Evolutionary conservation across 1,140 invertebrate genomes (phyloP), one percentile per base, ranked within the genome.

Genomic region (Pissodes strobi): DNA sequence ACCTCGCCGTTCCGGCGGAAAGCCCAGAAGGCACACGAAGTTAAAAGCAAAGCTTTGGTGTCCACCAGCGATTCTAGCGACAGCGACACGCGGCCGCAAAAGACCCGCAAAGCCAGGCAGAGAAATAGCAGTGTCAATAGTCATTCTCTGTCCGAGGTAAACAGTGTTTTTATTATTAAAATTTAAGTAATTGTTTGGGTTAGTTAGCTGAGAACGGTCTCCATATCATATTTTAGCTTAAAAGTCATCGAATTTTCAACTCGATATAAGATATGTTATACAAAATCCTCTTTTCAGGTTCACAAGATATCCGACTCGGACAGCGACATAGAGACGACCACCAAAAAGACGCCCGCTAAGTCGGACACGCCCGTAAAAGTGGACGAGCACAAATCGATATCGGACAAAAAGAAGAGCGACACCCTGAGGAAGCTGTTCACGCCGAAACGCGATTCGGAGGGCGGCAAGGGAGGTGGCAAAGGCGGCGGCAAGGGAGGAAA

Each of bases 341-440:
- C 23, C 8, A 51, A 48, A 57, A 67, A 64, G 41, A 30, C 64
- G 22, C 49, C 60, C 1, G 19, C n/a, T 12, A 63, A 59, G 23
- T 22, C 38, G 30, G 60, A 64, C 22, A 38, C 52, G 18, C 43
- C 52, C 0, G 63, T 70, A 2, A 76, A 85, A 64, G 80, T 84
- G 17, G 83, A 86, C 37, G 80, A 82, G 17, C 80, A 80, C 2
- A 82, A 82, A 41, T 39, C 68, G 8, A 80, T 85, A 0, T 82
- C 85, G 57, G 87, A 90, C 72, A 88, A 88, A 66, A 90, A 89
- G 73, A 90, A 90, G 74, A 88, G 80, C 65, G 85, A 84, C 61
- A 89, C 87, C 0, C 70, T 90, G 21, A 78, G 85, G 2, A 88
- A 86, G 68, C 74, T 90, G 10, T 90, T 90, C 71, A 84, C 80